These are phyloP conservation scores for Laterallus jamaicensis DNA, from an alignment of 2,113 vertebrate species.

Conservation along the genomic window DNA sequence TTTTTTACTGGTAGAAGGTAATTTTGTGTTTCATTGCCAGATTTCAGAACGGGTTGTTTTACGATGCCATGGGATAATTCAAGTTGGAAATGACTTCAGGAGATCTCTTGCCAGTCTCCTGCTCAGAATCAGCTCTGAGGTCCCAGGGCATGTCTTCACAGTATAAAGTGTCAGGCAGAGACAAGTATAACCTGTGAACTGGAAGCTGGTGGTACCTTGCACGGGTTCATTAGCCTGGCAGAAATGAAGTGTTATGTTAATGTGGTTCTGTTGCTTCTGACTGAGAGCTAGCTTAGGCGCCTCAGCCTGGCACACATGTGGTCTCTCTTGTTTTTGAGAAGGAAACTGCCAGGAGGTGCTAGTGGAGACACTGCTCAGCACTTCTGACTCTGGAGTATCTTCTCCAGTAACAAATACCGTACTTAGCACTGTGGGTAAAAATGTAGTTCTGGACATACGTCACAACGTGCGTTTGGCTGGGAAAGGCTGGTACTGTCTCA, in stretches of 20 bases:
- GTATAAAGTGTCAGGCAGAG: background rate
- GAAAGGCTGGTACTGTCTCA: background rate
- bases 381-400: background rate
- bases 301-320: fast-evolving
- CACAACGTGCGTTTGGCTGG: background rate
- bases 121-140: background rate
- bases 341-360: background rate
- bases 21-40: background rate
- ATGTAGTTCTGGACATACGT: background rate
- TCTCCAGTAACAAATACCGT: background rate
- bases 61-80: background rate
- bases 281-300: background rate
- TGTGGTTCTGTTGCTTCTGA: background rate
- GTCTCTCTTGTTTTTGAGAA: background rate
- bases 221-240: background rate
- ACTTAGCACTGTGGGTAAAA: background rate
- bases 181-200: background rate
- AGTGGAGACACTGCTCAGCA: background rate
- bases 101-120: background rate
- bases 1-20: background rate
- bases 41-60: background rate
- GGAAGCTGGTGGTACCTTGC: background rate
- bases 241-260: background rate
- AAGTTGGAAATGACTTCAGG: background rate
- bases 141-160: background rate